Evolutionary conservation across 2,888 invertebrate species (phyloP), one percentile per base, ranked within the genome.

Genomic region (Cecidostiba fungosa): DNA sequence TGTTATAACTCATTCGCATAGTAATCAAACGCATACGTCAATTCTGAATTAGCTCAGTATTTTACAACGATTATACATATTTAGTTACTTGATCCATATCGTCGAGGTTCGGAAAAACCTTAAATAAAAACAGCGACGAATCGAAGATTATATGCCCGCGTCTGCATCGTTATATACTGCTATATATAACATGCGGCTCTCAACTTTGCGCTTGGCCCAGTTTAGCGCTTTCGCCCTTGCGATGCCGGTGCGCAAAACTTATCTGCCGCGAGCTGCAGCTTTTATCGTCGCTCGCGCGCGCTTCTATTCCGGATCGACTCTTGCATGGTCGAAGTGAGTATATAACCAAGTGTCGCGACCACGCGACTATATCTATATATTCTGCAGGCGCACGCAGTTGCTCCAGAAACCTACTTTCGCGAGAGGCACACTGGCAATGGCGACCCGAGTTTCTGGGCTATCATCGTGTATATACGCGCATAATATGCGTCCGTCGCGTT

Each of bases 401-500:
- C 91, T 91, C 91, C 90, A 91, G 91, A 91, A 91, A 91, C 91
- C 91, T 90, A 91, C 91, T 91, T 91, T 87, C 72, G 43, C 26
- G 54, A 73, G 54, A 73, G 73, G 50, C 16, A 32, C 39, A n/a
- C 0, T 29, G 43, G 26, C 47, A 12, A 26, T 43, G 47, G 66
- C 69, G 39, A 43, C 43, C 62, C 36, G 36, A 36, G 62, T 73
- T 78, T 78, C 73, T 84, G 47, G 84, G 73, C 78, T 83, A 59
- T 77, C 36, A 70, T 29, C 73, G 39, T 19, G 3, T 62, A 26
- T 36, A n/a, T n/a, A n/a, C n/a, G n/a, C n/a, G n/a, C n/a, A n/a
- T n/a, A n/a, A n/a, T n/a, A n/a, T n/a, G n/a, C n/a, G n/a, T n/a
- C n/a, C n/a, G n/a, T n/a, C n/a, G n/a, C n/a, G n/a, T n/a, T n/a